A percentile compares a stretch with the other conserved stretches of the same genome.
These are phyloP conservation scores for Cheiracanthium punctorium DNA, from an alignment of 2,888 invertebrate genomes.

Conservation along the genomic window DNA sequence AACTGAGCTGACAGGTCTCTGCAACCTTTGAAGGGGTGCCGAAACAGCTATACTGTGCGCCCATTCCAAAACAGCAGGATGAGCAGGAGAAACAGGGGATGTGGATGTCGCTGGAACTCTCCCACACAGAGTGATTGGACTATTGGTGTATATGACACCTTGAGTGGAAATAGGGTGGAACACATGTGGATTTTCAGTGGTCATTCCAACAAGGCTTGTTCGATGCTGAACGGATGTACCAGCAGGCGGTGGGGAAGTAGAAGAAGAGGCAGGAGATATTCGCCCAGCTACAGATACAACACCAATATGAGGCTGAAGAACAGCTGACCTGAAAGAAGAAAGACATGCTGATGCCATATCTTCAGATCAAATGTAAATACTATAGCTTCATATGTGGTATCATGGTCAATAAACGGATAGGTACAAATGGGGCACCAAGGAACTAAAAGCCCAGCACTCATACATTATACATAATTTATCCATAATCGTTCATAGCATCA, in stretches of 20 bases:
- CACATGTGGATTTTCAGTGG: conserved; percentile 50
- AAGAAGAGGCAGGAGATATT: conserved; percentile 72
- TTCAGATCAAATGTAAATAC: no score
- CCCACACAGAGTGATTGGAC: conserved; percentile 50
- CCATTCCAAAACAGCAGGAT: conserved; percentile 66
- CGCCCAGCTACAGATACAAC: conserved; percentile 67
- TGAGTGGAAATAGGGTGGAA: conserved; percentile 63
- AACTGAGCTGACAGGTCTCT: conserved; percentile 49
- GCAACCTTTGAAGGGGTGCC: conserved; percentile 56
- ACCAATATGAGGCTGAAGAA: conserved; percentile 61
- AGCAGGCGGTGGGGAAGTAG: conserved; percentile 69
- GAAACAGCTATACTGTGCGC: conserved; percentile 64
- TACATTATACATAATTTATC: no score
- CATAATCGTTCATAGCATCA: no score
- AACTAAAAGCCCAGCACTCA: no score
- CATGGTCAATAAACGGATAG: no score
- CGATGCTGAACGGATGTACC: conserved; percentile 24
- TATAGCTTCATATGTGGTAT: no score
- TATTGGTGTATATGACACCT: conserved; percentile 59
- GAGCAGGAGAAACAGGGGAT: conserved; percentile 74
- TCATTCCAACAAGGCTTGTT: conserved; percentile 36
- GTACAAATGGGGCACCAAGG: neutral
- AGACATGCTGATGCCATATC: no score
- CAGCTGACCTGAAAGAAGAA: conserved; percentile 42
- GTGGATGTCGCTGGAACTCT: conserved; percentile 58